Evolutionary conservation across 2,113 vertebrate genomes (phyloP).

Genomic region (Mastomys natalensis): DNA sequence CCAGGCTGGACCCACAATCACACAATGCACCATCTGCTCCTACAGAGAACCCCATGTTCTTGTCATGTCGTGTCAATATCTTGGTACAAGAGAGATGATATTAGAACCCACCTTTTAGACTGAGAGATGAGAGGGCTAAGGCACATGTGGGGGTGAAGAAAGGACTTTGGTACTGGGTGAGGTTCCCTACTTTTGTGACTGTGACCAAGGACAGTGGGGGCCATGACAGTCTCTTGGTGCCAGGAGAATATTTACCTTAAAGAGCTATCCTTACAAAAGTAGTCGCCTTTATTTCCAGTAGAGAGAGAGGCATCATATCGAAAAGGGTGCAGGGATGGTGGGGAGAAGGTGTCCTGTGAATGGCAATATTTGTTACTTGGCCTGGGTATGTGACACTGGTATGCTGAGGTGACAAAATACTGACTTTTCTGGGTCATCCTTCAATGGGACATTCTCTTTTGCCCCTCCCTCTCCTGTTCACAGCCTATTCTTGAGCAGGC

Average conservation of each 20-base stretch:
- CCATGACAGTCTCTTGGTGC: neutral
- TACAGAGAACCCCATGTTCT: neutral
- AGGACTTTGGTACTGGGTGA: accelerated
- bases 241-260: too few relatives aligned
- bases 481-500: too few relatives aligned
- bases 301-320: neutral
- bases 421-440: neutral
- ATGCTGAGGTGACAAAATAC: accelerated
- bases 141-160: neutral
- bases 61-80: accelerated
- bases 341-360: neutral
- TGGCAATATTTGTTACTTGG: accelerated
- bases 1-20: neutral
- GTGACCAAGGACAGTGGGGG: too few relatives aligned
- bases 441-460: neutral
- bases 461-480: neutral
- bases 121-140: accelerated
- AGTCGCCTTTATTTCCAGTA: neutral
- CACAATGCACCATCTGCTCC: too few relatives aligned
- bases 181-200: neutral
- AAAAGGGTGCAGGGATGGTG: neutral
- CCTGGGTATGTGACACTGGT: neutral
- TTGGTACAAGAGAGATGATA: neutral
- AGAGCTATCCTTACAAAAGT: neutral
- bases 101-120: neutral